Evolutionary conservation across 2,888 invertebrate genomes (phyloP).

Genomic region (Athripsodes cinereus): DNA sequence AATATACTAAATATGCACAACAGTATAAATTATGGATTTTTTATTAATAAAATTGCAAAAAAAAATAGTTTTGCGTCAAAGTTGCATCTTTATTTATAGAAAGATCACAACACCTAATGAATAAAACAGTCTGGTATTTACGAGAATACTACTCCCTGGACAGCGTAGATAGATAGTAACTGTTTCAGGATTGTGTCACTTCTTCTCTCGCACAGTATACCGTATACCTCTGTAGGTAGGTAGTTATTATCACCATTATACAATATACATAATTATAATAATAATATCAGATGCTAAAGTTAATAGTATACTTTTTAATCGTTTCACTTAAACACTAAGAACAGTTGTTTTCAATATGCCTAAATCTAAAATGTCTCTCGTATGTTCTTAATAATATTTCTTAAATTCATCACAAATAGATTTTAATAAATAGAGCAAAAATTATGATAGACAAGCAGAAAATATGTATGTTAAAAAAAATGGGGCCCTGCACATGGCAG

Average conservation of each 20-base stretch:
- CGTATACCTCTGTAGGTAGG: neutral
- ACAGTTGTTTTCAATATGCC: neutral
- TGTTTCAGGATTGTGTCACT: no score
- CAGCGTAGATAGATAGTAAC: no score
- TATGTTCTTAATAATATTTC: neutral
- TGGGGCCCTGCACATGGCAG: no score
- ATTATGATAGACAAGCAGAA: no score
- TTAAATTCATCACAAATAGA: no score
- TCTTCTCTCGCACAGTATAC: neutral
- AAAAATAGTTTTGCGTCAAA: conserved; percentile 3
- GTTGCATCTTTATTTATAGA: neutral
- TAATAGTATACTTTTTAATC: conserved; percentile 9
- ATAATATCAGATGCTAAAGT: neutral
- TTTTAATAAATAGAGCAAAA: no score
- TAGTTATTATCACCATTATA: neutral
- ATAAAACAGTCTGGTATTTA: no score
- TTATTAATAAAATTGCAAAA: conserved; percentile 7
- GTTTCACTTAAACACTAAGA: conserved; percentile 7
- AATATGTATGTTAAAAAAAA: no score
- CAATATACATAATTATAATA: neutral
- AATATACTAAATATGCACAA: no score
- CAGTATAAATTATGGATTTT: neutral
- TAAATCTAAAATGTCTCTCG: neutral
- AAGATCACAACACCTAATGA: no score
- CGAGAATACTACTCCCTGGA: neutral